Evolutionary conservation across 2,888 invertebrate species (phyloP), one percentile per base, ranked within the genome.

Genomic region (Philhelius pedissequus): DNA sequence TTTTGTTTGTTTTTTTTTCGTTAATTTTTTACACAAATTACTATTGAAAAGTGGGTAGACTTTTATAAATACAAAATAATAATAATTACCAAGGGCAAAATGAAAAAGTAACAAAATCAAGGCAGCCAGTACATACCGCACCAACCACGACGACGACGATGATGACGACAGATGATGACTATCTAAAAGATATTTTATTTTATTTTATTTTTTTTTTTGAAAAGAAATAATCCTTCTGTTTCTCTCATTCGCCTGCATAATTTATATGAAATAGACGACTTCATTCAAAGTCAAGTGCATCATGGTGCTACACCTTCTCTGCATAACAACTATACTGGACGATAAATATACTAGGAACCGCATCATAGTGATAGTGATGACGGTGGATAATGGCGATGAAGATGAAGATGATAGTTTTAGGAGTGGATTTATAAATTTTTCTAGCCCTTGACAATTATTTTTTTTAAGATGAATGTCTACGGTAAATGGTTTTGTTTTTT

Each of bases 241-340:
- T 68, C 50, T 27, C 32, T 60, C 15, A 62, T 30, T 25, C 54
- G 27, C 43, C 66, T 75, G 40, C 64, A 78, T 79, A 84, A 79
- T 79, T 79, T 60, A 84, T 79, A 75, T 68, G 75, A 76, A 84
- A 84, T 62, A 84, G 79, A 68, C 79, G 75, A 79, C 79, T 75
- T 79, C 70, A 84, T 84, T 79, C 84, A 84, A 84, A 84, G 79
- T 84, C 84, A 84, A 84, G 84, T 84, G 60, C 75, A 84, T 76
- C 70, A 70, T 66, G 79, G 78, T 52, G 74, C 48, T 75, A 83
- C 83, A 75, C 79, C 79, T 71, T 75, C 69, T 74, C 58, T 64
- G 64, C 64, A 30, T 64, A 56, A 48, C 6, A 48, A 48, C 58
- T 71, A 40, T 69, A 52, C 68, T 35, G 60, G 25, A 60, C 20